These are phyloP conservation scores for Cephalopachus bancanus DNA, from an alignment of 2,797 vertebrate genomes.

Conservation along the genomic window DNA sequence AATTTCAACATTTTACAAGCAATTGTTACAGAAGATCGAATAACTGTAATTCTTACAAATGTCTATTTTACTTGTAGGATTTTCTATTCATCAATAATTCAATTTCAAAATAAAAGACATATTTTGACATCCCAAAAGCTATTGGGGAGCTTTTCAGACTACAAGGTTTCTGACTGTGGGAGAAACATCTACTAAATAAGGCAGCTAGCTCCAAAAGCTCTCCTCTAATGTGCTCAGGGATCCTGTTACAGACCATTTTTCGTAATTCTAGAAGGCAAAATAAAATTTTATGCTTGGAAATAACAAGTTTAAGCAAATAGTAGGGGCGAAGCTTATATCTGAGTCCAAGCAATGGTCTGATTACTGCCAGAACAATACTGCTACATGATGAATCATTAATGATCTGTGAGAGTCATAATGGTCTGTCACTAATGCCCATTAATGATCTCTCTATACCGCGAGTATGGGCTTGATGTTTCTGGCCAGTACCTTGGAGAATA, in stretches of 20 bases:
- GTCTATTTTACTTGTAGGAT: constrained; percentile 81
- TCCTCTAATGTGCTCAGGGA: constrained; percentile 90
- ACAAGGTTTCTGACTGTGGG: constrained; percentile 81
- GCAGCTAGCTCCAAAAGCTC: constrained; percentile 85
- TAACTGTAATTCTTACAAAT: constrained; percentile 81
- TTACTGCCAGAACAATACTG: constrained; percentile 92
- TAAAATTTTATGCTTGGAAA: constrained; percentile 91
- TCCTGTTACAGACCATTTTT: constrained; percentile 95
- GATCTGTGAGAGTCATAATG: constrained; percentile 98
- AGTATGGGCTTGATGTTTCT: constrained; percentile 95
- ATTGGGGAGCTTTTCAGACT: constrained; percentile 81
- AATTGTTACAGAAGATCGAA: constrained; percentile 74
- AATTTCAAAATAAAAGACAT: constrained; percentile 81
- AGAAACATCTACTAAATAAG: constrained; percentile 78
- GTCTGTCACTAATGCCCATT: constrained; percentile 99
- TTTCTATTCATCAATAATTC: constrained; percentile 84
- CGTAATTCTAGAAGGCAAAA: constrained; percentile 94
- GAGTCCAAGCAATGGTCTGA: constrained; percentile 89
- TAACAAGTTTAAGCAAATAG: constrained; percentile 92
- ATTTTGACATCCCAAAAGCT: constrained; percentile 74
- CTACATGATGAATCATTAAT: constrained; percentile 99
- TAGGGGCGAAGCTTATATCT: constrained; percentile 88
- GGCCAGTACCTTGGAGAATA: constrained; percentile 94
- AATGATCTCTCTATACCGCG: constrained; percentile 97
- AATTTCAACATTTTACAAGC: constrained; percentile 62